Evolutionary conservation across 2,888 invertebrate species (phyloP).

Genomic region (Macaria liturata): DNA sequence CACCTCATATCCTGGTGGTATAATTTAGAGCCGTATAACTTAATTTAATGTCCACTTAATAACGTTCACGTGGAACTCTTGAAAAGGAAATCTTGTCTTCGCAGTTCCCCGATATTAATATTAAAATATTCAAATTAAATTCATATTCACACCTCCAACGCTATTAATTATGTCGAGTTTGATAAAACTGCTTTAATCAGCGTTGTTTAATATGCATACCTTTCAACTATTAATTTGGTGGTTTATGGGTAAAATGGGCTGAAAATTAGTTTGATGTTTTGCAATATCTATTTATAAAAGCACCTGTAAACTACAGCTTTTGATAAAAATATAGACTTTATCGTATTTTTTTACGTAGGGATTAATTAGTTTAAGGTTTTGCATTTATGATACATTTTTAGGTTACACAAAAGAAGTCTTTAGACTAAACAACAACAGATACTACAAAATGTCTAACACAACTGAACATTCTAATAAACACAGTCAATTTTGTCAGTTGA

Average conservation of each 20-base stretch:
- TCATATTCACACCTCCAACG: slow-evolving; percentile 17
- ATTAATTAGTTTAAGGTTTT: too few species aligned
- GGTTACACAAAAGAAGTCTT: too few species aligned
- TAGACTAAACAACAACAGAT: too few species aligned
- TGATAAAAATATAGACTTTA: too few species aligned
- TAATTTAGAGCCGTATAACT: neutral
- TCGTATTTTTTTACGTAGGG: too few species aligned
- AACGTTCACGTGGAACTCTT: slow-evolving; percentile 3
- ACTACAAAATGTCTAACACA: too few species aligned
- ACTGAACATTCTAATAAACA: too few species aligned
- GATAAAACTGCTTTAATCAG: slow-evolving; percentile 15
- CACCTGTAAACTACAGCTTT: too few species aligned
- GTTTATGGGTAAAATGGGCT: neutral
- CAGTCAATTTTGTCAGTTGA: too few species aligned
- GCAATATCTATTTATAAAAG: neutral
- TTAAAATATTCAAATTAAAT: slow-evolving; percentile 20
- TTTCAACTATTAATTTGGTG: slow-evolving; percentile 1
- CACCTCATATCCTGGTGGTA: too few species aligned
- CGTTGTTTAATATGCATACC: slow-evolving; percentile 10
- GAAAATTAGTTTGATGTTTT: neutral
- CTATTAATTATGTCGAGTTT: slow-evolving; percentile 17
- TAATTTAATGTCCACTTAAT: slow-evolving; percentile 4
- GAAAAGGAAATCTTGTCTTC: slow-evolving; percentile 3
- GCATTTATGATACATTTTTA: too few species aligned
- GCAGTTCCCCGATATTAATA: slow-evolving; percentile 12